Evolutionary conservation across 2,113 vertebrate genomes (phyloP), one percentile per base, ranked within the genome.

Genomic region (Ptilonorhynchus violaceus): DNA sequence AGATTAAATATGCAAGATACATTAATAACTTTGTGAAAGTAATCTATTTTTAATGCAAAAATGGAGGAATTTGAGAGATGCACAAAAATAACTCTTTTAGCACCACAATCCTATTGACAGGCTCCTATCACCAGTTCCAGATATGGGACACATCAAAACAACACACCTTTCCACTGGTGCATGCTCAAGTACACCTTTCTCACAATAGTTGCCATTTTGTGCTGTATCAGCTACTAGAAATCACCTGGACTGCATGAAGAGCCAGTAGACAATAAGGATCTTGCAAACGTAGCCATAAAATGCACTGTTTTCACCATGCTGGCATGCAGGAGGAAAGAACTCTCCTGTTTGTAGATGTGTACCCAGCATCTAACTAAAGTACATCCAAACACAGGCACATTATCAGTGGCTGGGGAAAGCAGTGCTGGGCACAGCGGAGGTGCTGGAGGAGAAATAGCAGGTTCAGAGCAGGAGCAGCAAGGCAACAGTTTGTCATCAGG

Each of bases 301-400:
- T 0, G 1, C 15, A 6, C 12, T 3, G 10, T 15, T 66, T 75
- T 56, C 44, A 19, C 35, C 52, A 16, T 0, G 1, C 17, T 52
- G 47, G 20, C 11, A 5, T 1, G 2, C 3, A n/a, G 30, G 20
- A 47, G 14, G 19, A 39, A 66, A 49, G 49, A 69, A 11, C 5
- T 11, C 8, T 42, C 15, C 63, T 27, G 13, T 4, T 37, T 13
- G 16, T 35, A 66, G 39, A 47, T 10, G 2, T 1, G 0, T 27
- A 22, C 30, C 11, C 35, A 55, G 5, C 18, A 64, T 4, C 35
- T 67, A 56, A 47, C 33, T 72, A 49, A 41, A 69, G 50, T 14
- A 3, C 9, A 30, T 41, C 41, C 49, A 41, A n/a, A n/a, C 0
- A 3, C 15, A 19, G 49, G 13, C 9, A 11, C 6, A 1, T 69